A percentile compares a stretch with the other conserved stretches of the same genome.
Conservation (phyloP, 1,140 invertebrate genomes). For the Lucilia cuprina region DNA sequence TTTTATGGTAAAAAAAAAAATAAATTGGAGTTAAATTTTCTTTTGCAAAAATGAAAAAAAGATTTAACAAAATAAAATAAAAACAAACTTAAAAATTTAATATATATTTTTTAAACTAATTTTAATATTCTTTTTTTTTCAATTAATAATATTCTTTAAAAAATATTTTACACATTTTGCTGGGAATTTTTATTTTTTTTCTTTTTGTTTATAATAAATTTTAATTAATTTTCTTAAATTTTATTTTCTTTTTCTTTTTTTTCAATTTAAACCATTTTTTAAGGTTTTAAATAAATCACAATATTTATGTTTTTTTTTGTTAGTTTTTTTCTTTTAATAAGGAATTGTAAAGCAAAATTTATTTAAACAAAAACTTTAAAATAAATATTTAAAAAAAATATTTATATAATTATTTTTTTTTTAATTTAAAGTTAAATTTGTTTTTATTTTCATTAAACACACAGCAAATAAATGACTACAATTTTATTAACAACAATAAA, state of each 20-base stretch:
- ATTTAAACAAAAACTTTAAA: not conserved
- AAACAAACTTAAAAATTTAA: not conserved
- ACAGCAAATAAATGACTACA: not conserved
- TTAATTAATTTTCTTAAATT: not conserved
- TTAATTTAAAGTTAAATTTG: not conserved
- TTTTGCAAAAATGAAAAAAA: not conserved
- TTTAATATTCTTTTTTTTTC: not conserved
- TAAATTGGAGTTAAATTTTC: conserved; percentile 1
- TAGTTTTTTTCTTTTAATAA: conserved; percentile 13
- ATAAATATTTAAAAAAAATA: no score
- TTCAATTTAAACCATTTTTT: conserved; percentile 25
- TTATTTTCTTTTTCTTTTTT: not conserved
- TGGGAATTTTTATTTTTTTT: no score
- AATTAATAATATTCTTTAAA: not conserved
- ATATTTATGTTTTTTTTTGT: conserved; percentile 7
- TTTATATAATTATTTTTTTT: not conserved
- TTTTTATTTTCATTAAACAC: not conserved
- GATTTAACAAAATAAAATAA: not conserved
- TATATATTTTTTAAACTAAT: not conserved
- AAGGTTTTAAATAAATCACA: conserved; percentile 31
- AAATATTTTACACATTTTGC: not conserved
- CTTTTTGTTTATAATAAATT: not conserved
- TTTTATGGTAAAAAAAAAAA: not conserved
- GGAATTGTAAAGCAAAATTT: not conserved
- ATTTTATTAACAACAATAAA: not conserved